These are phyloP conservation scores for Mustelus asterias DNA, from an alignment of 2,113 vertebrate species.

Conservation along the genomic window DNA sequence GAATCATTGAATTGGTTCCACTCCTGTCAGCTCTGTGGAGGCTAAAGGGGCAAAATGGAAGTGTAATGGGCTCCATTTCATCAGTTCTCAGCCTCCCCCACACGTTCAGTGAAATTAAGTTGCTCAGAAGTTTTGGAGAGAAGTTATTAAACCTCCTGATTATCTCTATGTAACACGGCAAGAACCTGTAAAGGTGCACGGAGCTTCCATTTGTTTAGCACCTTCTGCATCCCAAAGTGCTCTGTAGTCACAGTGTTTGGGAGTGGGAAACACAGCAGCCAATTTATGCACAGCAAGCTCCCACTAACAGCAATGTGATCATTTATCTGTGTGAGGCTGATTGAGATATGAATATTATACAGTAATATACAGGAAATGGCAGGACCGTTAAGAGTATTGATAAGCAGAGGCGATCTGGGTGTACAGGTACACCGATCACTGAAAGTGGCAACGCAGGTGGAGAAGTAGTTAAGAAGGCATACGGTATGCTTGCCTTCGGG, in stretches of 20 bases:
- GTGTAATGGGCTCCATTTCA: neutral
- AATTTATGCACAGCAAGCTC: neutral
- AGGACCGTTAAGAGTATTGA: too few relatives aligned
- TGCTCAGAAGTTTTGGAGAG: neutral
- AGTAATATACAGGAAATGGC: too few relatives aligned
- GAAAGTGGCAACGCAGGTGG: too few relatives aligned
- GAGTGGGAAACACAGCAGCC: neutral
- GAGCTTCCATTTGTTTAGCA: neutral
- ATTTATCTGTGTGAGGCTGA: neutral
- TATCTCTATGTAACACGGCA: neutral
- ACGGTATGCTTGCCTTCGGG: too few relatives aligned
- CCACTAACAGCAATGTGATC: neutral
- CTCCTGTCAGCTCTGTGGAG: neutral
- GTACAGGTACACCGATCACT: too few relatives aligned
- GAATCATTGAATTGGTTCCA: neutral
- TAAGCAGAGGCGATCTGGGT: too few relatives aligned
- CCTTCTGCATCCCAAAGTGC: neutral
- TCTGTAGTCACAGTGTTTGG: neutral
- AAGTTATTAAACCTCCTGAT: neutral
- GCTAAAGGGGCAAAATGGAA: neutral
- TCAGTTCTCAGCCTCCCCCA: neutral
- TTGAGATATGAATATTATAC: neutral
- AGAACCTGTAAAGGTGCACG: neutral
- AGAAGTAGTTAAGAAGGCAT: too few relatives aligned
- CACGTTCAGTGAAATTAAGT: neutral